Conservation (phyloP, 2,797 vertebrate species). For the Spinus pinus region DNA sequence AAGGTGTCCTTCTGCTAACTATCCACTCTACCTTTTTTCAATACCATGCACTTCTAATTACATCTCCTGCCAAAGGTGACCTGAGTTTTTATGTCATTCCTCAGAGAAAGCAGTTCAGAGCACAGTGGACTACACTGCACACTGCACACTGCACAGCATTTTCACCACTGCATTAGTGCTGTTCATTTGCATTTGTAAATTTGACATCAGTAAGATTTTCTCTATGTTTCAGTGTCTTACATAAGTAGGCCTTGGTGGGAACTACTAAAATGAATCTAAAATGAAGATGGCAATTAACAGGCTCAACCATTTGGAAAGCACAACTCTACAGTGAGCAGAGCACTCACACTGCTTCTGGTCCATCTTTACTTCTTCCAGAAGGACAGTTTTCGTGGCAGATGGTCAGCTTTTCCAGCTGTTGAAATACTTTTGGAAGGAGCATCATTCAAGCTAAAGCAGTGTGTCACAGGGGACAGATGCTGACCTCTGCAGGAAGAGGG, state of each 20-base stretch:
- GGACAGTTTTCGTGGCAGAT: not conserved
- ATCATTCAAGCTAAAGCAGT: not conserved
- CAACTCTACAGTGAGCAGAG: not conserved
- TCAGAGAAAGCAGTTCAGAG: not conserved
- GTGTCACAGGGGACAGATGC: not conserved
- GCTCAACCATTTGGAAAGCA: not conserved
- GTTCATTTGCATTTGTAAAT: not conserved
- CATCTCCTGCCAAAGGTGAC: not conserved
- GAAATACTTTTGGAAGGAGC: slow-evolving; percentile 24
- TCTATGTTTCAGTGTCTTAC: not conserved
- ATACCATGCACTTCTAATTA: not conserved
- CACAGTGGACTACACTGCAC: not conserved
- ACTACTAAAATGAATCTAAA: not conserved
- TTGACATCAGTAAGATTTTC: not conserved
- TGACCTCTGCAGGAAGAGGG: slow-evolving; percentile 1
- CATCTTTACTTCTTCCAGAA: slow-evolving; percentile 44
- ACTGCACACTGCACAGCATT: not conserved
- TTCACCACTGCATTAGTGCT: not conserved
- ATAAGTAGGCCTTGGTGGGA: not conserved
- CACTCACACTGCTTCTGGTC: not conserved
- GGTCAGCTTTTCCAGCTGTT: slow-evolving; percentile 32
- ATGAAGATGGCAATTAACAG: not conserved
- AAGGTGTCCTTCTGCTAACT: not conserved
- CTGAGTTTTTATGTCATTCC: not conserved
- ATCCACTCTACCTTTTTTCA: not conserved